phyloP scores from a whole-genome alignment of 2,113 vertebrate species.

The Nerophis lumbriciformis region DNA sequence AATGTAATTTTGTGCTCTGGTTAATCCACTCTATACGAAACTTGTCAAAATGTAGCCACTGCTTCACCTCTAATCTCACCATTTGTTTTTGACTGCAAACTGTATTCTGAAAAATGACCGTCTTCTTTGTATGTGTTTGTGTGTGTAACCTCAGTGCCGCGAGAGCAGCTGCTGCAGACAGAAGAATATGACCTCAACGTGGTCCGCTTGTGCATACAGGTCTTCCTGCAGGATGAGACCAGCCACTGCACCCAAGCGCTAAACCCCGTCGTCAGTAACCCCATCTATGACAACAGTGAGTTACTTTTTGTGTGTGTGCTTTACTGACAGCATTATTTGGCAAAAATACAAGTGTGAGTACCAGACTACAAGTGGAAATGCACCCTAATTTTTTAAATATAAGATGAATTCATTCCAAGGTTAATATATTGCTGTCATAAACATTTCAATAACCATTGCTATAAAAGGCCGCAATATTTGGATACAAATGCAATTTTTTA shows the following conservation, averaged over 20 bases:
- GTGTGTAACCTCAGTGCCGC: conserved; percentile 74
- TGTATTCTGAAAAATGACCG: not conserved
- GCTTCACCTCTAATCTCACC: not conserved
- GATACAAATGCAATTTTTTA: no score
- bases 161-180: conserved; percentile 84
- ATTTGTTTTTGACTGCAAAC: not conserved
- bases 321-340: no score
- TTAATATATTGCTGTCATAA: no score
- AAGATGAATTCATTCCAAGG: no score
- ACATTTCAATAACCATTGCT: no score
- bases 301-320: conserved; percentile 25
- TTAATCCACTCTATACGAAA: not conserved
- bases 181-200: conserved; percentile 97
- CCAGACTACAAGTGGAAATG: no score
- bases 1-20: not conserved
- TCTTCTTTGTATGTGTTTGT: not conserved
- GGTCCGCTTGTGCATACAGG: conserved; percentile 94
- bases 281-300: conserved; percentile 98
- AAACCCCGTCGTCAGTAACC: conserved; percentile 88
- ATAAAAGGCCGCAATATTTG: no score
- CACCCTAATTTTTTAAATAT: no score
- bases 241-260: conserved; percentile 79
- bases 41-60: not conserved
- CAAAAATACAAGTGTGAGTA: no score
- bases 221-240: conserved; percentile 82